These are phyloP conservation scores for Diglossa cyanea DNA, from an alignment of 2,797 vertebrate genomes.

Conservation along the genomic window DNA sequence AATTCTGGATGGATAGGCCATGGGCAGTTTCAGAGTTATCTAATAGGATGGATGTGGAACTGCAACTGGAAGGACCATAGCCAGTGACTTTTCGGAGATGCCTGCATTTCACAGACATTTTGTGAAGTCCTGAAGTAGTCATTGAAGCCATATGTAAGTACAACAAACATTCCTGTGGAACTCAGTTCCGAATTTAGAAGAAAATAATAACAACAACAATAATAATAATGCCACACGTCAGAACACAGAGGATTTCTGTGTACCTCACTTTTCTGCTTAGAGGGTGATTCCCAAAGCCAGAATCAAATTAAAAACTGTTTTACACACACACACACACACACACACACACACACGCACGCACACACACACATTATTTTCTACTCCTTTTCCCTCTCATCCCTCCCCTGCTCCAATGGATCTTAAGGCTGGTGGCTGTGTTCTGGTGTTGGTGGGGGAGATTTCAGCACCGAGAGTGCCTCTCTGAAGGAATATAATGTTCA, in stretches of 20 bases:
- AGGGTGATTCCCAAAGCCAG: neutral
- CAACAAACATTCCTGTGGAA: neutral
- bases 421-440: neutral
- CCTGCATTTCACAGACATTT: neutral
- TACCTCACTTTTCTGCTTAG: neutral
- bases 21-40: neutral
- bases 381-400: accelerated
- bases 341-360: accelerated
- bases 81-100: neutral
- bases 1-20: neutral
- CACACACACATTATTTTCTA: neutral
- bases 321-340: accelerated
- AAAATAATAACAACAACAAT: neutral
- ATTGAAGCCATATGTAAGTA: neutral
- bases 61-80: neutral
- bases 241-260: neutral
- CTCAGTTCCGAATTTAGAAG: neutral
- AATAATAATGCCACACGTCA: neutral
- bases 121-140: neutral
- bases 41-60: neutral
- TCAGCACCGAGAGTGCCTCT: neutral
- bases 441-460: neutral
- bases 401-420: accelerated
- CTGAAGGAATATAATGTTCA: neutral
- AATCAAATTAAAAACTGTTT: neutral